Evolutionary conservation across 2,888 invertebrate species (phyloP), one percentile per base, ranked within the genome.

Genomic region (Chouioia cunea): DNA sequence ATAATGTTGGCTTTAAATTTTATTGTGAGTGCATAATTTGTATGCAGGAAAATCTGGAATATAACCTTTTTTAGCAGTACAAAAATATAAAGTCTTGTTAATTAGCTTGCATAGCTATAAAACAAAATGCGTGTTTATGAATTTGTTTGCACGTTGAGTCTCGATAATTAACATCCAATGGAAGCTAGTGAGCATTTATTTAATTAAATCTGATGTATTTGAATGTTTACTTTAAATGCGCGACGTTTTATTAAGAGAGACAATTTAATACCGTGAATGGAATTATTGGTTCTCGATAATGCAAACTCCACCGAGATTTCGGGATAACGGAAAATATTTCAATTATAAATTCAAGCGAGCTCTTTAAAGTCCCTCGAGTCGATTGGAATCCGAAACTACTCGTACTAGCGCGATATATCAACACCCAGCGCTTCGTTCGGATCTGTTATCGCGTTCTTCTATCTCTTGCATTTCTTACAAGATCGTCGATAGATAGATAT

Each of bases 381-480:
- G 22, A 15, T 16, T 23, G 56, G 18, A n/a, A n/a, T 71, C 56
- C 43, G 23, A 23, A 2, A 22, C 23, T 36, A 59, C 18, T 71
- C 64, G 63, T 48, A 53, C 27, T 36, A 10, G 36, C 36, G 36
- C 63, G 46, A 68, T 65, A 57, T 68, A 68, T 68, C 68, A 48
- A 43, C 59, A 48, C 50, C 15, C 27, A 50, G 43, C 20, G 22
- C 60, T 20, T 36, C 66, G 10, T 22, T 53, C 10, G 27, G 23
- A 6, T 8, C 22, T 15, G 44, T 48, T 71, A 74, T 74, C 73
- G 65, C 14, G 47, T 12, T 46, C 52, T 57, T 63, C 50, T 69
- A 74, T 74, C 74, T 77, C 75, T 64, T 67, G 71, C 74, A 74
- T 76, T 78, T 75, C 70, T 73, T 73, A 73, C 73, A 52, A 74